Percentiles rank a stretch among this genome's conserved stretches.
phyloP scores from a whole-genome alignment of 2,888 invertebrate species.

The Melipona bicolor region DNA sequence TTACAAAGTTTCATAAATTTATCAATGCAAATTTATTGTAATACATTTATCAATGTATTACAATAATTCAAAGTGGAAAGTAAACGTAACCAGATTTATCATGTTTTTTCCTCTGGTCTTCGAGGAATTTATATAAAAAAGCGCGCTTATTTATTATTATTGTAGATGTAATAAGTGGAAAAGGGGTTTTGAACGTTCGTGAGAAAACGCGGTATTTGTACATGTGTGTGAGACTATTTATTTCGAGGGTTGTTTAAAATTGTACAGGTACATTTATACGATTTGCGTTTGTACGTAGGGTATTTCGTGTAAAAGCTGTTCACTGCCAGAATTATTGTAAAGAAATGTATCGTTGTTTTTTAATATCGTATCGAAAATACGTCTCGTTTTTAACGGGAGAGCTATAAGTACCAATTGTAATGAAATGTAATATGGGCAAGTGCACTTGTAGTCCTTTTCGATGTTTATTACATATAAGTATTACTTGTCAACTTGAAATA shows the following conservation, averaged over 20 bases:
- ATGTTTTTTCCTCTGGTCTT: neutral
- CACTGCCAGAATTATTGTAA: constrained; percentile 53
- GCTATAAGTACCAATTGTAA: constrained; percentile 10
- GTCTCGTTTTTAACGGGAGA: neutral
- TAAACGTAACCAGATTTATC: neutral
- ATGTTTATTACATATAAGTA: constrained; percentile 1
- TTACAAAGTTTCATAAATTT: neutral
- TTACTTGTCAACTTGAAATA: neutral
- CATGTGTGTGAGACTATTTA: neutral
- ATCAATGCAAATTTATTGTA: too few relatives aligned
- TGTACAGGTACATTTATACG: constrained; percentile 44
- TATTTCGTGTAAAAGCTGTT: constrained; percentile 34
- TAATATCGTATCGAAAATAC: constrained; percentile 5
- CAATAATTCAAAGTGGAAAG: neutral
- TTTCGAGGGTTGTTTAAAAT: constrained; percentile 28
- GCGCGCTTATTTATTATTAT: constrained; percentile 1
- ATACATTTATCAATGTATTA: too few relatives aligned
- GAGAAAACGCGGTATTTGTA: too few relatives aligned
- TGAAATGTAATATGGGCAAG: constrained; percentile 46
- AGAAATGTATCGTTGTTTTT: constrained; percentile 13
- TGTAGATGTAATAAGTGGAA: neutral
- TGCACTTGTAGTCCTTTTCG: constrained; percentile 60
- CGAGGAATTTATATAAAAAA: neutral
- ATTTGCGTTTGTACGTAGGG: constrained; percentile 13
- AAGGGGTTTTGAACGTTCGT: neutral